phyloP scores from a whole-genome alignment of 2,888 invertebrate genomes.

The Megamerina dolium region DNA sequence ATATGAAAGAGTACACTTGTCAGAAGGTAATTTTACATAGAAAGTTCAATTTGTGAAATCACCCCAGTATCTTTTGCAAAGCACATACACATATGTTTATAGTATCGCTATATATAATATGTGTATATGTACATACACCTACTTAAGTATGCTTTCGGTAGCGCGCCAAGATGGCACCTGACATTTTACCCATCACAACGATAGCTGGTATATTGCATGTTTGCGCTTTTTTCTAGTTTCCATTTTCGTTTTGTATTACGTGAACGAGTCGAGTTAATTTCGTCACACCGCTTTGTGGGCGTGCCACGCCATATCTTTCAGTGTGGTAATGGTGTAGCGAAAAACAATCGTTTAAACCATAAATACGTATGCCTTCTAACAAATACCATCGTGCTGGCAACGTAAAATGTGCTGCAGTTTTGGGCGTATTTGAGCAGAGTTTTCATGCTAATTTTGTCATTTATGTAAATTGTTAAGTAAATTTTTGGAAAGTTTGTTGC shows the following conservation, averaged over 20 bases:
- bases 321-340: neutral
- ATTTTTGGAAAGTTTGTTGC: neutral
- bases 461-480: too few species aligned
- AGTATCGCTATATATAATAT: too few species aligned
- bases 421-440: neutral
- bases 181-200: neutral
- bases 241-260: too few species aligned
- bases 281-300: conserved; percentile 2
- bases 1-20: neutral
- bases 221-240: neutral
- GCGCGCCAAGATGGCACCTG: neutral
- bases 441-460: conserved; percentile 3
- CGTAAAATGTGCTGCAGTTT: conserved; percentile 1
- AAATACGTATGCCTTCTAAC: too few species aligned
- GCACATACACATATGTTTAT: too few species aligned
- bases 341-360: too few species aligned
- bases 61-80: too few species aligned
- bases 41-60: too few species aligned
- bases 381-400: too few species aligned
- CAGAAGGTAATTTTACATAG: neutral
- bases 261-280: conserved; percentile 2
- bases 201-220: neutral
- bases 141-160: too few species aligned
- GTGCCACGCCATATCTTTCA: neutral
- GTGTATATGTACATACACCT: too few species aligned